Evolutionary conservation across 2,888 invertebrate species (phyloP), one percentile per base, ranked within the genome.

Genomic region (Campoletis raptor): DNA sequence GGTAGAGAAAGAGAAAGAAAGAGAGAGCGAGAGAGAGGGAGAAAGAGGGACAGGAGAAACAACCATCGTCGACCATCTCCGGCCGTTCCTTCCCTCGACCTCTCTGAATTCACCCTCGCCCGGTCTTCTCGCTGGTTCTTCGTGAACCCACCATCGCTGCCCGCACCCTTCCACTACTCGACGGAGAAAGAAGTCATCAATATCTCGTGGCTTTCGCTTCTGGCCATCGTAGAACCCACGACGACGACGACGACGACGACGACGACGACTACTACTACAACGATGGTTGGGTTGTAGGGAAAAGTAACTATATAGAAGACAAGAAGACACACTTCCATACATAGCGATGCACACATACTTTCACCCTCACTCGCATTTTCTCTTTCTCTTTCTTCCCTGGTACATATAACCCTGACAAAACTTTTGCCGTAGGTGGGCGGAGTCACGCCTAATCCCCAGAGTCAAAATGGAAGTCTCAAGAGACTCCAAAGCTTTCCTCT

Each of bases 381-480:
- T 74, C 45, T 73, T 84, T 73, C 78, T 82, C 82, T 69, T 82
- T 76, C 77, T 76, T 78, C 83, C 66, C 66, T 45, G n/a, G 37
- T 36, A 67, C 52, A 36, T 73, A 52, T 37, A 24, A 45, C 40
- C 54, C 67, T 86, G 92, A 91, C 91, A 91, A 91, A 91, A 92
- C 90, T 92, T 92, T 89, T 84, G 74, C 91, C 89, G 91, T 89
- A 89, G 88, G 92, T 93, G 90, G 93, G 94, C 94, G 94, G 94
- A 94, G 94, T 94, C 94, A 93, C 92, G 92, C 93, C 93, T 94
- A 94, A 94, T 94, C 94, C 94, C 94, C 90, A 92, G 94, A 94
- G 94, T 94, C 94, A 94, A 94, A 94, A 94, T 94, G 94, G 94
- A 94, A 93, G 94, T 94, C 94, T 94, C 94, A 85, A 88, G 94